A percentile compares a stretch with the other conserved stretches of the same genome.
These are phyloP conservation scores for zebrafish (Danio rerio) DNA, from an alignment of 2,113 vertebrate species.

Conservation along the genomic window GRCz12tu NC_133195.1:47296501-47297000, in stretches of 20 bases:
- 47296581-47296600: no score
- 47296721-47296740: neutral
- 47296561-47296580: no score
- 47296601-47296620: no score
- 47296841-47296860: conserved; percentile 50
- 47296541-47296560: neutral
- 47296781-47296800: conserved; percentile 39
- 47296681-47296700: neutral
- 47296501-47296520: neutral
- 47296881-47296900: conserved; percentile 24
- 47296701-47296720: neutral
- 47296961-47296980: conserved; percentile 31
- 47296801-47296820: conserved; percentile 51
- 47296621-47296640: no score
- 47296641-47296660: no score
- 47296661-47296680: no score
- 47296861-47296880: neutral
- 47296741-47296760: conserved; percentile 15
- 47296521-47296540: neutral
- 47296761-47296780: conserved; percentile 45
- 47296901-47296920: conserved; percentile 48
- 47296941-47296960: conserved; percentile 37
- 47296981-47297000: conserved; percentile 20
- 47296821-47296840: conserved; percentile 48
- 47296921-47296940: conserved; percentile 31